phyloP scores from a whole-genome alignment of 2,888 invertebrate species.

The Drosophila mimica region DNA sequence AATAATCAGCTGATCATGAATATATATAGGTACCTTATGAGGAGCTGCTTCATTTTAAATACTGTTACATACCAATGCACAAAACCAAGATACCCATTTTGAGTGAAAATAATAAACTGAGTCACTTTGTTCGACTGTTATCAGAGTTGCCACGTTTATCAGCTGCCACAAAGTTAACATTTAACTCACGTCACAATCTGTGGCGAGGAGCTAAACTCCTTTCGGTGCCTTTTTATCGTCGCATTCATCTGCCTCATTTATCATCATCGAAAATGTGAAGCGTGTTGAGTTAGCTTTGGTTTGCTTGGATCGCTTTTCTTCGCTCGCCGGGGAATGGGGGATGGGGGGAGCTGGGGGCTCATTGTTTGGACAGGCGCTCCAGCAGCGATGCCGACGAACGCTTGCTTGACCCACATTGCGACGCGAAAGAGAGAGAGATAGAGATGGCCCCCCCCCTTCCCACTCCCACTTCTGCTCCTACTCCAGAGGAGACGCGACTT shows the following conservation, averaged over 20 bases:
- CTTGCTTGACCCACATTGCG: conserved; percentile 54
- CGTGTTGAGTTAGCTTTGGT: conserved; percentile 70
- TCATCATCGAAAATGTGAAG: conserved; percentile 79
- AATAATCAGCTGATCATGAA: not conserved
- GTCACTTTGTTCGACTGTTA: conserved; percentile 31
- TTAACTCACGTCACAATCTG: conserved; percentile 44
- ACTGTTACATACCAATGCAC: not conserved
- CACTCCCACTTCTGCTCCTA: not conserved
- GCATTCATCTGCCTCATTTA: conserved; percentile 76
- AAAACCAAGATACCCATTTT: not conserved
- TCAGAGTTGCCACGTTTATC: conserved; percentile 41
- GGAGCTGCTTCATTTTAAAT: not conserved
- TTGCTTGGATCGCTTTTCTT: conserved; percentile 27
- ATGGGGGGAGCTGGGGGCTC: conserved; percentile 31
- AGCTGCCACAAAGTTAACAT: conserved; percentile 46
- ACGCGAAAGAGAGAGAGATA: conserved; percentile 13
- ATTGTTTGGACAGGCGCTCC: conserved; percentile 64
- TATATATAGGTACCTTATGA: not conserved
- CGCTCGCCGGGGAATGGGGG: conserved; percentile 1
- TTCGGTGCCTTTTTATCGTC: conserved; percentile 72
- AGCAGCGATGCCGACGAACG: conserved; percentile 57
- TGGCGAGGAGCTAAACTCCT: conserved; percentile 34
- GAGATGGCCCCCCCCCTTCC: not conserved
- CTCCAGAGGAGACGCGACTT: conserved; percentile 41
- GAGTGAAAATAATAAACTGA: not conserved